Percentiles rank a stretch among this genome's conserved stretches.
Evolutionary conservation across 1,140 invertebrate genomes (phyloP).

Genomic region (Euschistus heros): DNA sequence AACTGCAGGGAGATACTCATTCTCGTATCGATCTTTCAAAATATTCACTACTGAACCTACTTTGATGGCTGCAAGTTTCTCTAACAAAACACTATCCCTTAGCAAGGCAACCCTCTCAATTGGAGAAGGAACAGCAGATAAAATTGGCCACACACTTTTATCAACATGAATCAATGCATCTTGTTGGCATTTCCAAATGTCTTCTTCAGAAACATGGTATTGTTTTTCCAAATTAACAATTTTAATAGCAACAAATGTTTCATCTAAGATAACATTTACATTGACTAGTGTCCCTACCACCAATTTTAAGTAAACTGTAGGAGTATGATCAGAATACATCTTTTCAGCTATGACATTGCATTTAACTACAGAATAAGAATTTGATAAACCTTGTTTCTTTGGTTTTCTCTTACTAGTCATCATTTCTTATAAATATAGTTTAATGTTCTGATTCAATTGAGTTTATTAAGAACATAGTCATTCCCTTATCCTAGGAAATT

Average conservation of each 20-base stretch:
- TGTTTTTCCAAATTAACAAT: constrained; percentile 23
- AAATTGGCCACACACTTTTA: constrained; percentile 26
- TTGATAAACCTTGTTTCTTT: constrained; percentile 11
- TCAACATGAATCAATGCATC: constrained; percentile 25
- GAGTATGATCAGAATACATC: not conserved
- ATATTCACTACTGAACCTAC: constrained; percentile 25
- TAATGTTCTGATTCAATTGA: not conserved
- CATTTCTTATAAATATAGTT: constrained; percentile 2
- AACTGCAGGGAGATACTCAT: constrained; percentile 20
- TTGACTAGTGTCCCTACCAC: constrained; percentile 27
- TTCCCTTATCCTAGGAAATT: no score
- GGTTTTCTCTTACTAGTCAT: constrained; percentile 13
- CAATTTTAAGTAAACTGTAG: constrained; percentile 3
- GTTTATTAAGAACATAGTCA: no score
- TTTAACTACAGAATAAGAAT: constrained; percentile 5
- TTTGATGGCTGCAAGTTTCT: constrained; percentile 24
- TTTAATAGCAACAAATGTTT: constrained; percentile 24
- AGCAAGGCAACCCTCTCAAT: constrained; percentile 26
- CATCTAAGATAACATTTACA: constrained; percentile 21
- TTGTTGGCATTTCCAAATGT: constrained; percentile 26
- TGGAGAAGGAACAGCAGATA: constrained; percentile 26
- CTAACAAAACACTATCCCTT: constrained; percentile 21
- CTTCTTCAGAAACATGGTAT: constrained; percentile 26
- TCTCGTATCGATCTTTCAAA: constrained; percentile 12
- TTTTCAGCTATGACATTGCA: constrained; percentile 2